Percentiles rank a stretch among this genome's conserved stretches.
phyloP scores from a whole-genome alignment of 2,888 invertebrate species.

The Hirtodrosophila confusa region DNA sequence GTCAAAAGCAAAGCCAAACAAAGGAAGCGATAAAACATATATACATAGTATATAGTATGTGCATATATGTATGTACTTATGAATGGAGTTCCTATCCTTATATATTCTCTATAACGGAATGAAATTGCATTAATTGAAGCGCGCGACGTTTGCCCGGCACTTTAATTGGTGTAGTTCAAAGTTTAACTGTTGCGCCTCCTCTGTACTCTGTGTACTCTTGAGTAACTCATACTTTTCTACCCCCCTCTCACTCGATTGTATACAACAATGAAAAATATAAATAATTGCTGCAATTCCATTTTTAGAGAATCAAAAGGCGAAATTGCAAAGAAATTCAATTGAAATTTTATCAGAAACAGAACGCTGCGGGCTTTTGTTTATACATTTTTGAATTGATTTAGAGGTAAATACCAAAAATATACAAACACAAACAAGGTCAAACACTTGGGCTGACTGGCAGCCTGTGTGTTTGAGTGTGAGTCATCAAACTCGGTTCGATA shows the following conservation, averaged over 20 bases:
- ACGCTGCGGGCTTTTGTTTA: slow-evolving; percentile 64
- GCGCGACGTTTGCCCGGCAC: slow-evolving; percentile 30
- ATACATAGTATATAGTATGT: background rate
- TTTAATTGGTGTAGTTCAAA: slow-evolving; percentile 71
- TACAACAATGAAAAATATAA: slow-evolving; percentile 55
- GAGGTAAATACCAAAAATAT: slow-evolving; percentile 45
- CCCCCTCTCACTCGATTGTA: background rate
- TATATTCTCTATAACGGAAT: slow-evolving; percentile 14
- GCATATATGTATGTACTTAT: background rate
- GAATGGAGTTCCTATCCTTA: slow-evolving; percentile 1
- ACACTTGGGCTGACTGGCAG: background rate
- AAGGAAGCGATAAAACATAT: slow-evolving; percentile 17
- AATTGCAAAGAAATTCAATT: slow-evolving; percentile 68
- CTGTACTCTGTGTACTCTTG: background rate
- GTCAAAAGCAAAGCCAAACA: slow-evolving; percentile 20
- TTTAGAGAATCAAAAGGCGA: slow-evolving; percentile 40
- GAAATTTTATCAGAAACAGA: slow-evolving; percentile 63
- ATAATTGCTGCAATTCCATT: slow-evolving; percentile 71
- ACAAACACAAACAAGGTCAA: slow-evolving; percentile 18
- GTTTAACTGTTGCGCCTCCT: slow-evolving; percentile 60
- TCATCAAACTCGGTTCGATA: slow-evolving; percentile 33
- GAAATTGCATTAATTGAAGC: slow-evolving; percentile 39
- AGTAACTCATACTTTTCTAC: background rate
- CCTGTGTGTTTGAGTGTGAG: slow-evolving; percentile 28
- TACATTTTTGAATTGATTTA: slow-evolving; percentile 65